Evolutionary conservation across 2,888 invertebrate genomes (phyloP).

Genomic region (Agapostemon virescens): DNA sequence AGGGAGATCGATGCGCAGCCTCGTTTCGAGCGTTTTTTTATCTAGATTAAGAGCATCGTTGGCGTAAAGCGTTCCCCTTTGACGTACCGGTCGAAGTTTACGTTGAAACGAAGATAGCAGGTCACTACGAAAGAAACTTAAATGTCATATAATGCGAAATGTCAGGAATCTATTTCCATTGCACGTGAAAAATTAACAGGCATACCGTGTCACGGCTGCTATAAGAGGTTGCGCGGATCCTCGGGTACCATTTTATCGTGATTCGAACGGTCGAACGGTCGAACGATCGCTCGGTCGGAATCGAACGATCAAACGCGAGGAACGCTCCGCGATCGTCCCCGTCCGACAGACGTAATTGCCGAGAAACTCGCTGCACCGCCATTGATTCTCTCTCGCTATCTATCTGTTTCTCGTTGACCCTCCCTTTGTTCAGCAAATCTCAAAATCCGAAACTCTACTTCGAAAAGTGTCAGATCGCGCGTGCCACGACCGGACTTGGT

Average conservation of each 20-base stretch:
- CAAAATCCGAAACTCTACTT: no score
- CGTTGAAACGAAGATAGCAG: conserved; percentile 54
- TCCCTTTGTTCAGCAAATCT: no score
- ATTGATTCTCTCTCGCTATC: not conserved
- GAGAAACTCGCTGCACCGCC: not conserved
- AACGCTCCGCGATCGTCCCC: not conserved
- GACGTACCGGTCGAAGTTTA: conserved; percentile 37
- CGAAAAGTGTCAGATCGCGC: no score
- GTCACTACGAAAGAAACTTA: conserved; percentile 55
- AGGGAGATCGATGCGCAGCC: not conserved
- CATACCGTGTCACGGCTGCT: conserved; percentile 40
- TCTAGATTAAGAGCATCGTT: conserved; percentile 10
- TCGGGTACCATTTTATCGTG: conserved; percentile 7
- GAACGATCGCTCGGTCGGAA: not conserved
- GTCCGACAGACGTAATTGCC: no score
- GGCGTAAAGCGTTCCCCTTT: conserved; percentile 16
- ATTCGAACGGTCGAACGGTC: not conserved
- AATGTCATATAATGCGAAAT: conserved; percentile 66
- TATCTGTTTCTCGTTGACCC: no score
- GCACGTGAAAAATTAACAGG: conserved; percentile 59
- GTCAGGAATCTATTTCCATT: conserved; percentile 65
- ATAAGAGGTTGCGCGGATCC: conserved; percentile 39
- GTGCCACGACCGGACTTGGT: no score
- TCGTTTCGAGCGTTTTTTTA: not conserved
- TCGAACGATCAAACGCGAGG: conserved; percentile 5